Base-by-base conservation (phyloP, 2,113 vertebrate genomes). In the Scomber colias region DNA sequence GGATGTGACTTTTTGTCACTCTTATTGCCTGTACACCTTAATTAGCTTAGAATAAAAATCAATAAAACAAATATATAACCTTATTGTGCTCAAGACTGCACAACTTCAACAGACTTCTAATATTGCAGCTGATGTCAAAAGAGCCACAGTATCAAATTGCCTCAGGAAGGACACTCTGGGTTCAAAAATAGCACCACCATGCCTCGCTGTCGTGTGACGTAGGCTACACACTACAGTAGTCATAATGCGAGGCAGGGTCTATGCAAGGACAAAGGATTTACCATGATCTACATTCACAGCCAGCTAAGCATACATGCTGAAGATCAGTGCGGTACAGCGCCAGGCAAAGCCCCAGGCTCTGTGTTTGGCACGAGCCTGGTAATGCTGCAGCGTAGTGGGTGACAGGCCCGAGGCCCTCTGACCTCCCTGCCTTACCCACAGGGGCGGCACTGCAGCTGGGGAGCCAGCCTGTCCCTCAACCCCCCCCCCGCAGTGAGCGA, bases 391-490 rank as follows among this genome's bases (percentile, higher is more conserved):
- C 6, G 44, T 64, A 19, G 79, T 55, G 81, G 79, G 67, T 86
- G 80, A 83, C 65, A 45, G 53, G 75, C 79, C 63, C 74, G 81
- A 62, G 81, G 80, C 51, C 57, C 57, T 51, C 63, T 91, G 90
- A 93, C 90, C 88, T 89, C 80, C 35, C n/a, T 85, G 88, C 83
- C 88, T 89, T 87, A 86, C 91, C 91, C 92, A 57, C 48, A 81
- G 87, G 88, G 77, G 50, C 40, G 62, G 50, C 54, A 16, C 46
- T 67, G 67, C 89, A 91, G 87, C 87, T 91, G 84, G 75, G 61
- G 35, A 30, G 77, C 59, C 85, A 75, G 69, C 30, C 69, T 78
- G 68, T 69, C 66, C 79, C 66, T 79, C 63, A 8, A n/a, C 19
- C 21, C 53, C 35, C 19, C 40, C 55, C 56, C 21, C 21, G 30